phyloP scores from a whole-genome alignment of 2,113 vertebrate genomes.

The Cebus imitator region DNA sequence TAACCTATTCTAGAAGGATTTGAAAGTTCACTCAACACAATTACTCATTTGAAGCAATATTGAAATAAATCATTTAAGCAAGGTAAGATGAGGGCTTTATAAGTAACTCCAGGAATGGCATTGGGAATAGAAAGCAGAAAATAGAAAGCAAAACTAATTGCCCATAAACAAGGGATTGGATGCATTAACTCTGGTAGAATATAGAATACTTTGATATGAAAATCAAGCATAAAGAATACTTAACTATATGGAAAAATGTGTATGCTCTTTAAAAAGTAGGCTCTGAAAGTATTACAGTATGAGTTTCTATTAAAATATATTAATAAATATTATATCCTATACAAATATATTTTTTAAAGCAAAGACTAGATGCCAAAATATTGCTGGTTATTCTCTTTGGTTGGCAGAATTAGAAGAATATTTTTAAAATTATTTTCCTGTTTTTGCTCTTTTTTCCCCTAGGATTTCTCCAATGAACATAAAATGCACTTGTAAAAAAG shows the following conservation, averaged over 20 bases:
- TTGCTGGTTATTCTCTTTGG: not conserved
- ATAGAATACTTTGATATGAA: not conserved
- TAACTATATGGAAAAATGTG: not conserved
- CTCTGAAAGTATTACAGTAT: not conserved
- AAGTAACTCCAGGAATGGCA: not conserved
- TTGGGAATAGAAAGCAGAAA: not conserved
- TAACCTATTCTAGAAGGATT: not conserved
- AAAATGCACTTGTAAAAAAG: not conserved
- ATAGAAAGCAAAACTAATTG: not conserved
- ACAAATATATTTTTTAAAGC: not conserved
- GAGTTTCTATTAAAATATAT: not conserved
- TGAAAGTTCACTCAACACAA: not conserved
- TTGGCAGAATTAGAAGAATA: not conserved
- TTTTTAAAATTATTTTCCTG: constrained; percentile 23
- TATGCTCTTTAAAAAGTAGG: not conserved
- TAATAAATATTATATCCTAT: not conserved
- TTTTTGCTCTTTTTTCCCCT: not conserved
- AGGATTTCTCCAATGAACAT: not conserved
- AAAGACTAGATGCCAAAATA: not conserved
- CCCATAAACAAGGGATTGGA: not conserved
- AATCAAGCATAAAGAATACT: not conserved
- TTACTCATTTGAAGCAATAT: not conserved
- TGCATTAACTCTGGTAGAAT: not conserved
- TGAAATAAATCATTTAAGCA: not conserved
- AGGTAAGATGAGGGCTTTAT: not conserved